Evolutionary conservation across 2,888 invertebrate species (phyloP), one percentile per base, ranked within the genome.

Genomic region (Andrena trimmerana): DNA sequence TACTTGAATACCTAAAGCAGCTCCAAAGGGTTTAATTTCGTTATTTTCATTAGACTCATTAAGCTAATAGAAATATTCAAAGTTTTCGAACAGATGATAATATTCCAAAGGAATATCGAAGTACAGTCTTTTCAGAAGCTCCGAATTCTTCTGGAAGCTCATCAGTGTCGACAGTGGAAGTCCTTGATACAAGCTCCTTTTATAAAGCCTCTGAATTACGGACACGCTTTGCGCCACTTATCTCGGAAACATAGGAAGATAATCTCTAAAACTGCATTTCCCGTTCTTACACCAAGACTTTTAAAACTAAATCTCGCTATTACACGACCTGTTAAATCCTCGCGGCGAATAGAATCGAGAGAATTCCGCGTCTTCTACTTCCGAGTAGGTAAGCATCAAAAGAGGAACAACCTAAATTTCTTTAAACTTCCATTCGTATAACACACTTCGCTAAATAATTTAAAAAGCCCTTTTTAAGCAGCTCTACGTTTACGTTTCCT

Each of bases 231-330:
- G 24, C 65, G 31, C 57, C 79, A 70, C 79, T 70, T 66, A 70
- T 66, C 59, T 31, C 31, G 27, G 8, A 80, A 70, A 65, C 52
- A 52, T 59, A 50, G 65, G 24, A 52, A 65, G 42, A 79, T 78
- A 80, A 80, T 78, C 70, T 66, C 60, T 5, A 36, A 31, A 78
- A 54, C 77, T 70, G 60, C 59, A 71, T 59, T 36, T 29, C 36
- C 24, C 13, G 65, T 71, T 60, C 70, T 66, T 60, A 79, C 31
- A 24, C 29, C 57, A 42, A 79, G 79, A 78, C 79, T 65, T 79
- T 78, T 79, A 42, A 66, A 80, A 70, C 66, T 80, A 66, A 79
- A 80, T 80, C 60, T 27, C 52, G 52, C 42, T 52, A 60, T 80
- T 78, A 70, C 79, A 79, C n/a, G 79, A 59, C 60, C 65, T 33